A percentile compares a stretch with the other conserved stretches of the same genome.
Conservation (phyloP, 1,140 invertebrate species). For the Musca vetustissima region DNA sequence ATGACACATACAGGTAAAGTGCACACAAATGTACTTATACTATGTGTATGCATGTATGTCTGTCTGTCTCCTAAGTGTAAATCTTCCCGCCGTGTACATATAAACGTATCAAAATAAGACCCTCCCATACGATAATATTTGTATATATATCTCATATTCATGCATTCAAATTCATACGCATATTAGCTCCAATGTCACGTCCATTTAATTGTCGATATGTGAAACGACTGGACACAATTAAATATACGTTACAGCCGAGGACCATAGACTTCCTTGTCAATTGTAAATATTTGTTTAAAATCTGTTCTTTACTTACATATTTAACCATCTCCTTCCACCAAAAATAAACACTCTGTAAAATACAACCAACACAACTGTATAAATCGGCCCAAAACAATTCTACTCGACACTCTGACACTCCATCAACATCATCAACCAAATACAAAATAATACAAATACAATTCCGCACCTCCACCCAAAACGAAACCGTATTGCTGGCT, state of each 20-base stretch:
- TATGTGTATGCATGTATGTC: conserved; percentile 2
- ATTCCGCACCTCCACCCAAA: conserved; percentile 13
- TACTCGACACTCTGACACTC: background rate
- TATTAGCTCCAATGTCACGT: too few relatives aligned
- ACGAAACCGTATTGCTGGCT: background rate
- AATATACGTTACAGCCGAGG: too few relatives aligned
- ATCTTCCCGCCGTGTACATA: conserved; percentile 1
- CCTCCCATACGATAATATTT: too few relatives aligned
- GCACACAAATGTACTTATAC: background rate
- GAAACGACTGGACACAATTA: too few relatives aligned
- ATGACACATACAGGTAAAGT: conserved; percentile 57
- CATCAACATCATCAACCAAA: conserved; percentile 21
- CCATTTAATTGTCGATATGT: too few relatives aligned
- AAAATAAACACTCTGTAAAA: conserved; percentile 9
- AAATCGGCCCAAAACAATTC: background rate
- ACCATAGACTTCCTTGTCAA: too few relatives aligned
- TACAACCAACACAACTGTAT: conserved; percentile 8
- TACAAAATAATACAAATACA: conserved; percentile 29
- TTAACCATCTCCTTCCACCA: background rate
- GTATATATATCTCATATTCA: too few relatives aligned
- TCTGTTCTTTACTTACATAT: conserved; percentile 15
- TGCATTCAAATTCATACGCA: too few relatives aligned
- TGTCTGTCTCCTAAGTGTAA: conserved; percentile 1
- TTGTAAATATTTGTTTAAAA: too few relatives aligned
- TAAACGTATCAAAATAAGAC: background rate